phyloP scores from a whole-genome alignment of 1,140 invertebrate genomes.

The Drosophila simulans region DNA sequence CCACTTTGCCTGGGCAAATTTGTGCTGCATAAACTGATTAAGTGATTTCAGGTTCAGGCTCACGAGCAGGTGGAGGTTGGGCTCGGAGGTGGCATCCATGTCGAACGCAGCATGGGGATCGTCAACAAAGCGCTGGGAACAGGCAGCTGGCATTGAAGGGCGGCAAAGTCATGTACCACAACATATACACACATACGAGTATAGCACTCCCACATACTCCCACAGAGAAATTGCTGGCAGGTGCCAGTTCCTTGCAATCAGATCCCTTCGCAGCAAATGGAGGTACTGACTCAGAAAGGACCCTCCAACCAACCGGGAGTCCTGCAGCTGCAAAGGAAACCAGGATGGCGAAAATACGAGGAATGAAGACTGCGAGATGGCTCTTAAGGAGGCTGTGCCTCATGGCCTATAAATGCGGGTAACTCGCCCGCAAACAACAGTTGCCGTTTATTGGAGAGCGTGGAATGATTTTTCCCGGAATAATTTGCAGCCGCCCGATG shows the following conservation, averaged over 20 bases:
- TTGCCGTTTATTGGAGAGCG: conserved; percentile 11
- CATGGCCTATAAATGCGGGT: conserved; percentile 9
- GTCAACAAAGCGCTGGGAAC: conserved; percentile 25
- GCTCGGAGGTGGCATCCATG: conserved; percentile 3
- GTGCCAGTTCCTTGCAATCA: conserved; percentile 1
- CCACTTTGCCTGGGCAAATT: conserved; percentile 18
- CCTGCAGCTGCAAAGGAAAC: conserved; percentile 1
- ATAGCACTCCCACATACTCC: background rate
- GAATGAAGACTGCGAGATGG: conserved; percentile 2
- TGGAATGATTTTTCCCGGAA: background rate
- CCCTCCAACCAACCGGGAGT: background rate
- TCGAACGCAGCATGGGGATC: background rate
- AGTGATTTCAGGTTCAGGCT: conserved; percentile 53
- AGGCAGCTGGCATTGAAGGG: conserved; percentile 15
- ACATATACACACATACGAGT: background rate
- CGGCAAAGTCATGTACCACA: background rate
- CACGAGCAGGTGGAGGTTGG: conserved; percentile 9
- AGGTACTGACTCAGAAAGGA: background rate
- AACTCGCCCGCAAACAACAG: conserved; percentile 8
- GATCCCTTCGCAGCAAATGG: conserved; percentile 3
- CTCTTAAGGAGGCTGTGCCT: conserved; percentile 13
- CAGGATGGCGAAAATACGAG: background rate
- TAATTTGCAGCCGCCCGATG: background rate
- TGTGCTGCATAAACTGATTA: conserved; percentile 65
- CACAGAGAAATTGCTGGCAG: conserved; percentile 2